phyloP scores from a whole-genome alignment of 35 echinoderm and acorn worm species.

The Acanthaster planci region DNA sequence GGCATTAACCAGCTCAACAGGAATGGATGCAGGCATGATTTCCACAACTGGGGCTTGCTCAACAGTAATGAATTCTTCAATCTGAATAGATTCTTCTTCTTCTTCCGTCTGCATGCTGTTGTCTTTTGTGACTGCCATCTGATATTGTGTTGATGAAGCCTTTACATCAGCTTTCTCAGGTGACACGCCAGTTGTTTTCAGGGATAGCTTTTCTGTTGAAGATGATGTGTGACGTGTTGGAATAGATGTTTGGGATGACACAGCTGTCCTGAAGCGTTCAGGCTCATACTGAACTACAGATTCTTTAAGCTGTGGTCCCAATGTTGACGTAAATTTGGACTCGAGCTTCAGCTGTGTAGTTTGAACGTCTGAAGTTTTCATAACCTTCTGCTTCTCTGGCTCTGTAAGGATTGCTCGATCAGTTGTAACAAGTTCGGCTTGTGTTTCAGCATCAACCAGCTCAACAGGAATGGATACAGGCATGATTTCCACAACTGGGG shows the following conservation, averaged over 20 bases:
- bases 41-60: not conserved
- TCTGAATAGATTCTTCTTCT: not conserved
- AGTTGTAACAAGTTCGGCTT: not conserved
- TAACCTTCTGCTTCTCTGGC: too few relatives aligned
- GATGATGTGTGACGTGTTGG: not conserved
- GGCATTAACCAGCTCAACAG: not conserved
- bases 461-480: not conserved
- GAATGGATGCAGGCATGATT: not conserved
- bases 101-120: not conserved
- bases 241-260: not conserved
- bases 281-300: conserved; percentile 1
- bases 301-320: not conserved
- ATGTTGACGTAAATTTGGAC: not conserved
- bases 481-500: not conserved
- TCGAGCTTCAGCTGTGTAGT: too few relatives aligned
- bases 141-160: conserved; percentile 1
- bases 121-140: not conserved
- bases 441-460: not conserved
- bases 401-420: not conserved
- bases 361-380: too few relatives aligned
- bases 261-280: not conserved
- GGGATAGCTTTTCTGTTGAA: not conserved
- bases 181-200: not conserved
- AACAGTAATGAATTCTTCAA: not conserved
- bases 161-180: conserved; percentile 6